phyloP scores from a whole-genome alignment of 2,888 invertebrate genomes.

The Cerastis rubricosa region DNA sequence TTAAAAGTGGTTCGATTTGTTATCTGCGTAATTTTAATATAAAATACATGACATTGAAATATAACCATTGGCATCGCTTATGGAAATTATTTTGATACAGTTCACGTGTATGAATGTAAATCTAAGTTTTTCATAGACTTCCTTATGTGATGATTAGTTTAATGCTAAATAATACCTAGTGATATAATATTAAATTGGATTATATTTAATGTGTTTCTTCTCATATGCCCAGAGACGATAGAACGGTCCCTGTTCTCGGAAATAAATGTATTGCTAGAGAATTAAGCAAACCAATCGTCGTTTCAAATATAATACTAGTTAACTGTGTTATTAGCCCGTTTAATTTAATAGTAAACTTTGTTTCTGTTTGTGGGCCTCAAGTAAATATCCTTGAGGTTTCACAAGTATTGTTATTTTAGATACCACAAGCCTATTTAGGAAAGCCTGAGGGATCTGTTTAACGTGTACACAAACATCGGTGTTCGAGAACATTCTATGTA shows the following conservation, averaged over 20 bases:
- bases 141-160: neutral
- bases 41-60: neutral
- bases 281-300: too few species aligned
- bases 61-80: neutral
- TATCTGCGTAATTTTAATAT: conserved; percentile 1
- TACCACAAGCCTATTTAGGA: neutral
- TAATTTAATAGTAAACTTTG: neutral
- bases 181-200: neutral
- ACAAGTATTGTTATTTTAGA: conserved; percentile 9
- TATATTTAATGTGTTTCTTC: neutral
- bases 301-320: neutral
- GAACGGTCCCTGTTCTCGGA: neutral
- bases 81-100: neutral
- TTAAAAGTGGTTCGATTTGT: neutral
- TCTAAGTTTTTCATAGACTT: neutral
- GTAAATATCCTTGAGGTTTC: conserved; percentile 27
- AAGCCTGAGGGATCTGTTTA: neutral
- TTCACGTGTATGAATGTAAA: neutral
- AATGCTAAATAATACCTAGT: neutral
- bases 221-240: neutral
- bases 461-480: neutral
- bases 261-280: neutral
- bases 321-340: neutral
- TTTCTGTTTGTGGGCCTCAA: neutral
- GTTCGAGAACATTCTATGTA: neutral